Conservation (phyloP, 1,140 invertebrate species). For the Drosophila serrata region DNA sequence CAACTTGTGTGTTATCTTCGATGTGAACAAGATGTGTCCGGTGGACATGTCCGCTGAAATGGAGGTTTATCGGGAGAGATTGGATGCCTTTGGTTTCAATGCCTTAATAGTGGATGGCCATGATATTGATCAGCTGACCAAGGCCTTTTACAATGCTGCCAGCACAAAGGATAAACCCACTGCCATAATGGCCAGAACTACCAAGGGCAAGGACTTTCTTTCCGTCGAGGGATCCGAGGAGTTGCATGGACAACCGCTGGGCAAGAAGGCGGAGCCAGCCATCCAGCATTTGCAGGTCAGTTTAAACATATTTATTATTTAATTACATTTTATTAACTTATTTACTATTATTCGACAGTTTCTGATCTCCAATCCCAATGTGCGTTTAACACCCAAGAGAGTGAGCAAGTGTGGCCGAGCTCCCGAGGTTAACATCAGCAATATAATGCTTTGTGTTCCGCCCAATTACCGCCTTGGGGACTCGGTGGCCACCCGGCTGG, state of each 20-base stretch:
- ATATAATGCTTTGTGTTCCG: conserved; percentile 92
- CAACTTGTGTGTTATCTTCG: conserved; percentile 98
- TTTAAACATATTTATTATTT: conserved; percentile 85
- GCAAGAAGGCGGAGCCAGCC: conserved; percentile 90
- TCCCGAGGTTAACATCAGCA: conserved; percentile 90
- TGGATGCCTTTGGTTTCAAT: conserved; percentile 97
- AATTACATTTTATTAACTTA: neutral
- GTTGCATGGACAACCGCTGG: conserved; percentile 99
- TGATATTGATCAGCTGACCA: conserved; percentile 95
- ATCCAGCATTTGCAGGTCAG: conserved; percentile 90
- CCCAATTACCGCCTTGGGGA: conserved; percentile 95
- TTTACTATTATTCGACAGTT: conserved; percentile 62
- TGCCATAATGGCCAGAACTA: conserved; percentile 97
- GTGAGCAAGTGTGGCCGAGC: conserved; percentile 90
- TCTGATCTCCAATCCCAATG: conserved; percentile 89
- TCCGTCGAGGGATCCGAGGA: conserved; percentile 96
- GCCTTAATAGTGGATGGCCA: conserved; percentile 98
- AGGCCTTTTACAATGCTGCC: conserved; percentile 94
- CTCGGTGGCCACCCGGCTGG: conserved; percentile 95
- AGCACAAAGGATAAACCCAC: conserved; percentile 94
- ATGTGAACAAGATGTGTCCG: conserved; percentile 98
- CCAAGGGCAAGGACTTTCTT: conserved; percentile 96
- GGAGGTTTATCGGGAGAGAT: conserved; percentile 94
- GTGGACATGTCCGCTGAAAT: conserved; percentile 96
- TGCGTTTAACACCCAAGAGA: conserved; percentile 88